phyloP scores from a whole-genome alignment of 2,113 vertebrate genomes.

The Ptilonorhynchus violaceus region DNA sequence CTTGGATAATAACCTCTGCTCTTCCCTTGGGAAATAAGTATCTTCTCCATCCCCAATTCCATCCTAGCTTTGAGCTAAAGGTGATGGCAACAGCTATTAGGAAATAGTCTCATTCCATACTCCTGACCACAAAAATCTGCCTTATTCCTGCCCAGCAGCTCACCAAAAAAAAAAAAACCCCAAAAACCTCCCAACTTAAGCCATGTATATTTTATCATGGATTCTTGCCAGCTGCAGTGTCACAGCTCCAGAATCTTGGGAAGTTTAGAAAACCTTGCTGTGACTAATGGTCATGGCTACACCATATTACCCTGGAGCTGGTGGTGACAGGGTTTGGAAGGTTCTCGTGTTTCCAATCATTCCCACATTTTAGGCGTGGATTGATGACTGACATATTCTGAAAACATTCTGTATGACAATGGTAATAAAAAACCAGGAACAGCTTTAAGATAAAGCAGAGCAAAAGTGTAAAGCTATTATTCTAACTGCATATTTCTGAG shows the following conservation, averaged over 20 bases:
- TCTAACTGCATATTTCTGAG: neutral
- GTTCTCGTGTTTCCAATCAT: neutral
- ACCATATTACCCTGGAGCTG: neutral
- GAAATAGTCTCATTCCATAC: neutral
- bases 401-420: neutral
- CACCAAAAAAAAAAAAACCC: neutral
- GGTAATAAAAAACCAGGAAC: neutral
- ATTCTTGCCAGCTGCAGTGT: neutral
- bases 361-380: neutral
- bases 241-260: neutral
- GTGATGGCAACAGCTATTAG: neutral
- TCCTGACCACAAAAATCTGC: neutral
- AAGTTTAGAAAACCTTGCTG: neutral
- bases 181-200: neutral
- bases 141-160: neutral
- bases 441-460: neutral
- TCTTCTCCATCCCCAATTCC: neutral
- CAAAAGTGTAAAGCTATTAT: neutral
- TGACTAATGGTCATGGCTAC: neutral
- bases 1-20: neutral
- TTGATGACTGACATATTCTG: neutral
- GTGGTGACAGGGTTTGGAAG: neutral
- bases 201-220: neutral
- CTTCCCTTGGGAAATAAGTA: neutral
- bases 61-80: neutral